These are phyloP conservation scores for Cryptomyrus ogoouensis DNA, from an alignment of 2,113 vertebrate genomes.

Conservation along the genomic window DNA sequence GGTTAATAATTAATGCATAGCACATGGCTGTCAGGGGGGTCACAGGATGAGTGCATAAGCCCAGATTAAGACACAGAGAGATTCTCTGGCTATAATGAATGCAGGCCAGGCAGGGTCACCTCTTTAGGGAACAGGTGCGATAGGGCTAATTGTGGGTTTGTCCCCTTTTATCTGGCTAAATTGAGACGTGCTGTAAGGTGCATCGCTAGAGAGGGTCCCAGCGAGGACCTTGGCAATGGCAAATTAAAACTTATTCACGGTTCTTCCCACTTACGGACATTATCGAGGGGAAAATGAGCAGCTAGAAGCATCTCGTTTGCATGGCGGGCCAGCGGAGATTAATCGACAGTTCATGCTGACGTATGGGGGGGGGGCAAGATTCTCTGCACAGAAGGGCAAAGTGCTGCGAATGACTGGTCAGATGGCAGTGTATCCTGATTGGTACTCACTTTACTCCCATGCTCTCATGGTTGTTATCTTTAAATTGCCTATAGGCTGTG, in stretches of 20 bases:
- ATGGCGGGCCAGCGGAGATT: not conserved
- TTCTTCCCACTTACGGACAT: not conserved
- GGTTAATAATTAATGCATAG: slow-evolving; percentile 26
- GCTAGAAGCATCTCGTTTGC: slow-evolving; percentile 7
- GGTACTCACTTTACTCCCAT: not conserved
- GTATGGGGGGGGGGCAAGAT: not conserved
- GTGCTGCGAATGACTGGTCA: not conserved
- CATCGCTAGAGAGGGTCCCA: not conserved
- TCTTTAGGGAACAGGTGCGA: slow-evolving; percentile 5
- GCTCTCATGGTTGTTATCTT: not conserved
- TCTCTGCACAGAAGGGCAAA: not conserved
- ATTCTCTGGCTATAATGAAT: slow-evolving; percentile 2
- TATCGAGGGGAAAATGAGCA: slow-evolving; percentile 3
- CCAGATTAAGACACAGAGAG: not conserved
- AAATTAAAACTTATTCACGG: slow-evolving; percentile 8
- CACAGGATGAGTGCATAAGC: not conserved
- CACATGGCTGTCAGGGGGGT: slow-evolving; percentile 10
- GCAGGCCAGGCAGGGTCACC: not conserved
- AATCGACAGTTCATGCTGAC: not conserved
- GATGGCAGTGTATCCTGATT: not conserved
- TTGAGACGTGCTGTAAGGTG: slow-evolving; percentile 3
- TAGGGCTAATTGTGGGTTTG: not conserved
- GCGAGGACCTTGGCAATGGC: not conserved
- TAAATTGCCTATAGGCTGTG: not conserved
- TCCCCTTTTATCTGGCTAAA: slow-evolving; percentile 3